Evolutionary conservation across 2,797 vertebrate genomes (phyloP).

Genomic region (Anabas testudineus): DNA sequence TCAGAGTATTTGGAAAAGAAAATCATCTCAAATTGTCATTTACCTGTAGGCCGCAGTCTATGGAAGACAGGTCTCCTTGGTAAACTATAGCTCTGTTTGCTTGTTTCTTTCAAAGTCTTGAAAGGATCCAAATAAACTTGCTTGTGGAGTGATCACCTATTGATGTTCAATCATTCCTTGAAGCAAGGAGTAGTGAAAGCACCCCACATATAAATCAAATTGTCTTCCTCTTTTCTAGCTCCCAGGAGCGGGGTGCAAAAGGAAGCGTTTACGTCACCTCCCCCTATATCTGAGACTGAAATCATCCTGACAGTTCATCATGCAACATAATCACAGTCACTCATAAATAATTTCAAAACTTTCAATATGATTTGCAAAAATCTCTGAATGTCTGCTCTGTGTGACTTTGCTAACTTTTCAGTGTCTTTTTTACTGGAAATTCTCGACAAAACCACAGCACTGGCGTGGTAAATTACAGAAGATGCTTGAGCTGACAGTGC

Average conservation of each 20-base stretch:
- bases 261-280: constrained; percentile 62
- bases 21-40: background rate
- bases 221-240: constrained; percentile 77
- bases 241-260: constrained; percentile 71
- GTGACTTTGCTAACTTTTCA: constrained; percentile 4
- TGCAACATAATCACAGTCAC: constrained; percentile 43
- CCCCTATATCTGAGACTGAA: constrained; percentile 21
- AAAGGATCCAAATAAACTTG: constrained; percentile 1
- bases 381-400: background rate
- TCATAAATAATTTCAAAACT: constrained; percentile 4
- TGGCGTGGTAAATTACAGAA: constrained; percentile 49
- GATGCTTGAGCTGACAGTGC: constrained; percentile 26
- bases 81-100: background rate
- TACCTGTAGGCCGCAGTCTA: constrained; percentile 63
- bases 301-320: constrained; percentile 69
- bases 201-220: constrained; percentile 72
- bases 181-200: constrained; percentile 64
- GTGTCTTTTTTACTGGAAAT: constrained; percentile 14
- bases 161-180: constrained; percentile 48
- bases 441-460: constrained; percentile 30
- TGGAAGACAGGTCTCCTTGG: constrained; percentile 17
- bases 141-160: constrained; percentile 16
- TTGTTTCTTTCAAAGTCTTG: constrained; percentile 17
- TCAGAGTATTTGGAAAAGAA: constrained; percentile 3
- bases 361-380: background rate